phyloP scores from a whole-genome alignment of 2,888 invertebrate genomes.

The Thelaira solivaga region DNA sequence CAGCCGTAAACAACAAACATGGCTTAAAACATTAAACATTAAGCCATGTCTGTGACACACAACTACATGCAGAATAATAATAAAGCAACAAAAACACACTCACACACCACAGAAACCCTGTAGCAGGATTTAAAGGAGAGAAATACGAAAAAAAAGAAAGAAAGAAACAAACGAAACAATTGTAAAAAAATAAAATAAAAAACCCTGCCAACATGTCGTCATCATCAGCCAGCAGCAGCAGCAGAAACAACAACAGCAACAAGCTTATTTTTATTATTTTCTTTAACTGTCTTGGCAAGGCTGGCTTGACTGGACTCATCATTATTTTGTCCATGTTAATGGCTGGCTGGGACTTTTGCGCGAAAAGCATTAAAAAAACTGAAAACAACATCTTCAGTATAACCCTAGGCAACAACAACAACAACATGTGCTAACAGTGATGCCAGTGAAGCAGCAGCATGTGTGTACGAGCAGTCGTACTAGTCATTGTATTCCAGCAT shows the following conservation, averaged over 20 bases:
- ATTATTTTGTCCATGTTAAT: constrained; percentile 36
- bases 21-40: constrained; percentile 63
- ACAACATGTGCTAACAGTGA: too few species aligned
- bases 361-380: constrained; percentile 30
- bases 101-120: constrained; percentile 19
- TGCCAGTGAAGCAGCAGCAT: too few species aligned
- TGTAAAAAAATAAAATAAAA: constrained; percentile 17
- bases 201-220: constrained; percentile 51
- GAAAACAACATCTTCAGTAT: too few species aligned
- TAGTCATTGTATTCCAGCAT: constrained; percentile 11
- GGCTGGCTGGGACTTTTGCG: constrained; percentile 50
- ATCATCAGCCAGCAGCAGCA: constrained; percentile 12
- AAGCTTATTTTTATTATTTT: neutral
- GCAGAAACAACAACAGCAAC: neutral
- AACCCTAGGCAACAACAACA: too few species aligned
- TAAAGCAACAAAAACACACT: neutral
- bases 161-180: neutral
- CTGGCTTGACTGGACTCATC: too few species aligned
- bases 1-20: constrained; percentile 65
- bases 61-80: constrained; percentile 37
- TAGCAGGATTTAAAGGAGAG: constrained; percentile 35
- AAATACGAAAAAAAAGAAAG: constrained; percentile 1
- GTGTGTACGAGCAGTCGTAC: neutral
- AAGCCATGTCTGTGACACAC: constrained; percentile 59
- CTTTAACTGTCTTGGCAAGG: too few species aligned